Conservation (phyloP, 1,140 invertebrate species). For the Akabosia matsudoensis region DNA sequence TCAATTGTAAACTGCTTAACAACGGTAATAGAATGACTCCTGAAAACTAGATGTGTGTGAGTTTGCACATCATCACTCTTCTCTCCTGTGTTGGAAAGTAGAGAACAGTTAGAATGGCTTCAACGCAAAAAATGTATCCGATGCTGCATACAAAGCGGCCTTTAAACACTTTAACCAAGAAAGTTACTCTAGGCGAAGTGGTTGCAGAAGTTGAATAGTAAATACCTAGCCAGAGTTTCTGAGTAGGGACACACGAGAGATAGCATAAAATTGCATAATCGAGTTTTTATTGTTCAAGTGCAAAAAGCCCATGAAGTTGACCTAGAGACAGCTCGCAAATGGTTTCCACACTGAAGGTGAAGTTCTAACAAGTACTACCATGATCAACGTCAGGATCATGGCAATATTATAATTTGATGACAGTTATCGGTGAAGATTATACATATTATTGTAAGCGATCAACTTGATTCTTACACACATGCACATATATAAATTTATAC, state of each 20-base stretch:
- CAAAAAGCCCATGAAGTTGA: constrained; percentile 20
- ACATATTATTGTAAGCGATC: too few relatives aligned
- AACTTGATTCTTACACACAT: too few relatives aligned
- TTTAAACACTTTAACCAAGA: too few relatives aligned
- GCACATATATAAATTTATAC: too few relatives aligned
- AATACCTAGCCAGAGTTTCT: too few relatives aligned
- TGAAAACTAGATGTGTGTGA: background rate
- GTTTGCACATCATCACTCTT: background rate
- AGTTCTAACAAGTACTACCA: background rate
- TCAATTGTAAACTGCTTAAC: too few relatives aligned
- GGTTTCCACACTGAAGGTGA: constrained; percentile 15
- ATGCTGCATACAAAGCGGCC: too few relatives aligned
- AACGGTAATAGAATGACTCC: background rate
- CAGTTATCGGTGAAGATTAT: background rate
- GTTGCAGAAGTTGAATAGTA: too few relatives aligned
- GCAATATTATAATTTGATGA: constrained; percentile 10
- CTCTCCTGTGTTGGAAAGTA: too few relatives aligned
- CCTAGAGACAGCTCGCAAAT: constrained; percentile 21
- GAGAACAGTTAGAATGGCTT: too few relatives aligned
- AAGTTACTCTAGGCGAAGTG: too few relatives aligned
- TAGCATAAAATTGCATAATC: constrained; percentile 17
- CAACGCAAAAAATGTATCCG: too few relatives aligned
- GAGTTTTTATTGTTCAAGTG: constrained; percentile 18
- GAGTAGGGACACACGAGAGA: background rate
- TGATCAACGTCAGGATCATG: background rate